Evolutionary conservation across 2,797 vertebrate genomes (phyloP).

Genomic region (Ataeniobius toweri): DNA sequence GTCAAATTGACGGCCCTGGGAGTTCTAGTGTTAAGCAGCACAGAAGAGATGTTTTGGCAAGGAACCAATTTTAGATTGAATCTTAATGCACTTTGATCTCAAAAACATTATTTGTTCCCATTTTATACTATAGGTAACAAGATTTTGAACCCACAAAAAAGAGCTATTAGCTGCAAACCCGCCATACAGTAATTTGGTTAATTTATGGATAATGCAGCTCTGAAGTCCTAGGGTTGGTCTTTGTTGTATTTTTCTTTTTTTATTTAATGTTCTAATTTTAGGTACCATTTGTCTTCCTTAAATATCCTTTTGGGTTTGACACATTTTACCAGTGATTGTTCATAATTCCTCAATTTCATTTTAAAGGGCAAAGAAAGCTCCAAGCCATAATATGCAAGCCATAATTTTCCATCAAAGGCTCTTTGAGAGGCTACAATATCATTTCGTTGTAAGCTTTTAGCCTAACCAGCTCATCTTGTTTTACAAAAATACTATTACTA

Average conservation of each 20-base stretch:
- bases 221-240: not conserved
- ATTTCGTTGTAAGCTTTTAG: not conserved
- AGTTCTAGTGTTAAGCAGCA: too few species aligned
- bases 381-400: too few species aligned
- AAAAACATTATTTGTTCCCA: not conserved
- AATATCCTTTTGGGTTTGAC: not conserved
- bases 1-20: too few species aligned
- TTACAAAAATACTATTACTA: not conserved
- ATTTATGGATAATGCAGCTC: not conserved
- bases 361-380: not conserved
- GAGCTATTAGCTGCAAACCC: not conserved
- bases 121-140: not conserved
- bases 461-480: not conserved
- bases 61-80: not conserved
- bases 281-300: not conserved
- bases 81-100: not conserved
- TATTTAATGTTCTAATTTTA: not conserved
- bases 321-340: not conserved
- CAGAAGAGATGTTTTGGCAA: not conserved
- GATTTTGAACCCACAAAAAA: not conserved
- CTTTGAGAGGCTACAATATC: not conserved
- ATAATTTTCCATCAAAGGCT: not conserved
- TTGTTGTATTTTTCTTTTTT: not conserved
- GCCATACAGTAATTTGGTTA: not conserved
- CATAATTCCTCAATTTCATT: not conserved